These are phyloP conservation scores for Vulpes ferrilata DNA, from an alignment of 2,113 vertebrate species.

Conservation along the genomic window DNA sequence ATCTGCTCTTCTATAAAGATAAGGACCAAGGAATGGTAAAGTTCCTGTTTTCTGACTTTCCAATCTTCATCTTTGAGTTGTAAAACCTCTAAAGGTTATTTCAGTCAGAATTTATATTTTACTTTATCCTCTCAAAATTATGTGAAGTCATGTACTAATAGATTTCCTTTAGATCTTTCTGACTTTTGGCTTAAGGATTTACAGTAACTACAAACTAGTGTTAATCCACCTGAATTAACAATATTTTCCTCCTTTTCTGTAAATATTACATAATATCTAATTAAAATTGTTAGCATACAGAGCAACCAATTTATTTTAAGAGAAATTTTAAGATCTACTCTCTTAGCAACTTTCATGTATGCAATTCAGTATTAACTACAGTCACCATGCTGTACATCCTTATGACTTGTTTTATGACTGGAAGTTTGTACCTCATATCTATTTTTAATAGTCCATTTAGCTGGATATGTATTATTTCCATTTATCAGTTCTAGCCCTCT, in stretches of 20 bases:
- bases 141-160: background rate
- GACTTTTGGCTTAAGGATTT: background rate
- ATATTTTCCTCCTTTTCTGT: background rate
- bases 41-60: conserved; percentile 1
- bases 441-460: background rate
- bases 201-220: background rate
- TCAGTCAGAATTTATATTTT: conserved; percentile 35
- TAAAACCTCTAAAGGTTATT: background rate
- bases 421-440: background rate
- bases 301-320: background rate
- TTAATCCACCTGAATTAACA: background rate
- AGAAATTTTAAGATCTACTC: background rate
- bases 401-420: background rate
- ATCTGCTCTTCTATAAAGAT: background rate
- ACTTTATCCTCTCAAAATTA: background rate
- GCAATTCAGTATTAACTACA: background rate
- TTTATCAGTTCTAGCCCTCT: background rate
- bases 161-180: background rate
- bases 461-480: background rate
- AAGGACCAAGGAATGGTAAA: background rate
- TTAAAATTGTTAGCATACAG: background rate
- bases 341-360: background rate
- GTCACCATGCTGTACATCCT: background rate
- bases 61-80: background rate
- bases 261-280: background rate